These are phyloP conservation scores for Rhadinocentrus ornatus DNA, from an alignment of 2,797 vertebrate species.

Conservation along the genomic window DNA sequence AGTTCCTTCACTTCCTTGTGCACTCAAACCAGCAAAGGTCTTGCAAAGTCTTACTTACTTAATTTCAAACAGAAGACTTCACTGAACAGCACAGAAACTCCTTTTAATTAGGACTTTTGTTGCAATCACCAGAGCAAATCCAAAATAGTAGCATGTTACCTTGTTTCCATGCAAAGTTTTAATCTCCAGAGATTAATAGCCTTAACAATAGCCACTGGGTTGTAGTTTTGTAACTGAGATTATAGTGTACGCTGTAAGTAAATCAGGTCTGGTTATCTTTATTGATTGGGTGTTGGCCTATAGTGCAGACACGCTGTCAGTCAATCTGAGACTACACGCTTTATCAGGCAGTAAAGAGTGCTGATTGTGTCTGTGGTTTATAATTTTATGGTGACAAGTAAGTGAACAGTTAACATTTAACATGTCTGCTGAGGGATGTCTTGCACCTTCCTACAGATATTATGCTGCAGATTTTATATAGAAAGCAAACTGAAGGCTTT, in stretches of 20 bases:
- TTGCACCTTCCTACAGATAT: background rate
- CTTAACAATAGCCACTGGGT: conserved; percentile 3
- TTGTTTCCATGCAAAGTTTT: background rate
- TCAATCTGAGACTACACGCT: conserved; percentile 19
- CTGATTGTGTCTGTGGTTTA: background rate
- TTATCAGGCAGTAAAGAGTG: conserved; percentile 5
- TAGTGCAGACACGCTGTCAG: conserved; percentile 17
- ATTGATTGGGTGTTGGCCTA: conserved; percentile 50
- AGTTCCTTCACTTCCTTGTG: conserved; percentile 70
- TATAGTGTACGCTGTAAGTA: conserved; percentile 1
- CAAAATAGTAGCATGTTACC: background rate
- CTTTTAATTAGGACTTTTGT: background rate
- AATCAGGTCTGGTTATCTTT: conserved; percentile 55
- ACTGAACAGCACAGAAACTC: background rate
- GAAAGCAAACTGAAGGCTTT: background rate
- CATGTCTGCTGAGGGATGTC: fast-evolving
- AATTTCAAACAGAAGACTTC: conserved; percentile 5
- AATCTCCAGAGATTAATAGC: conserved; percentile 20
- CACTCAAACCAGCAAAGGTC: conserved; percentile 27
- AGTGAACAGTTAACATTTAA: conserved; percentile 1
- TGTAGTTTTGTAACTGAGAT: conserved; percentile 26
- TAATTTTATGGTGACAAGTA: background rate
- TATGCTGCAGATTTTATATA: background rate
- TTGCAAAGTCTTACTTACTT: conserved; percentile 11
- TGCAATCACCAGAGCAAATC: background rate